These are phyloP conservation scores for Scotopteryx bipunctaria DNA, from an alignment of 2,888 invertebrate species.

Conservation along the genomic window DNA sequence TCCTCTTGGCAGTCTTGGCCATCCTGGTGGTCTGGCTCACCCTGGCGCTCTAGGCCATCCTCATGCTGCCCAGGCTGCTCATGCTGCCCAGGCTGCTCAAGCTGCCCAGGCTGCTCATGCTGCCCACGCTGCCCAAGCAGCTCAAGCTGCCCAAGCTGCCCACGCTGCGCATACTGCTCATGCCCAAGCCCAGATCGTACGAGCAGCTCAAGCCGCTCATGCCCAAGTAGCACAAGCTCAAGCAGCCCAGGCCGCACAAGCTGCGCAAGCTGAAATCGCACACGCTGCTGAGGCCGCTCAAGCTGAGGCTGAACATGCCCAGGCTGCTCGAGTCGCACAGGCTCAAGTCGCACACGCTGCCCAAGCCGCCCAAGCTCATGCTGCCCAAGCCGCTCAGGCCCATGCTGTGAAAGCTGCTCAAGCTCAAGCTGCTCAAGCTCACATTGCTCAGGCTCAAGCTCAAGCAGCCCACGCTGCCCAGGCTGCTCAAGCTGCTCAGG, in stretches of 20 bases:
- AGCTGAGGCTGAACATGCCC: constrained; percentile 34
- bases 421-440: constrained; percentile 28
- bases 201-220: constrained; percentile 27
- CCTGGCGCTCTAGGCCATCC: constrained; percentile 13
- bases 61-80: constrained; percentile 27
- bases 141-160: constrained; percentile 30
- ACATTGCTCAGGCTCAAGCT: constrained; percentile 24
- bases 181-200: constrained; percentile 27
- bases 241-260: constrained; percentile 21
- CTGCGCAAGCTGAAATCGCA: constrained; percentile 18
- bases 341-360: constrained; percentile 29
- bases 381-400: constrained; percentile 29
- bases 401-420: constrained; percentile 31
- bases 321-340: constrained; percentile 29
- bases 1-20: constrained; percentile 17
- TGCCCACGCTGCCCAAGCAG: constrained; percentile 28
- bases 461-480: constrained; percentile 29
- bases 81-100: constrained; percentile 26
- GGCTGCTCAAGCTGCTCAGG: constrained; percentile 25
- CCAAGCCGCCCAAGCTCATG: constrained; percentile 29
- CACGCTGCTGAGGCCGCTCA: constrained; percentile 35
- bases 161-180: constrained; percentile 31
- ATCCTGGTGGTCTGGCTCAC: constrained; percentile 23
- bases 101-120: constrained; percentile 39
- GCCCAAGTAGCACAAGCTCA: constrained; percentile 28